Conservation (phyloP, 92 coral and sea anemone species). For the Galaxea fascicularis region DNA sequence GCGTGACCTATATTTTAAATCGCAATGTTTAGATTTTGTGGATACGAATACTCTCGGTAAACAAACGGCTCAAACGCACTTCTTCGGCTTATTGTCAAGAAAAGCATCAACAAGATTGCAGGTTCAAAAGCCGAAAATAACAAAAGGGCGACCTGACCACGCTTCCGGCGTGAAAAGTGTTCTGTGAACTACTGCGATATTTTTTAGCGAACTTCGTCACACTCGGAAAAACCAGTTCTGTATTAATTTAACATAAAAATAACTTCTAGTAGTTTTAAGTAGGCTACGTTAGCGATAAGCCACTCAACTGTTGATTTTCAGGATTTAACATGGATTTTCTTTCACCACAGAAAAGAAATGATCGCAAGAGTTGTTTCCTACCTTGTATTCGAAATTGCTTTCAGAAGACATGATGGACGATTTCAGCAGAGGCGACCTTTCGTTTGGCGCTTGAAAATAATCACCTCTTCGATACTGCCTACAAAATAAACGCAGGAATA, state of each 20-base stretch:
- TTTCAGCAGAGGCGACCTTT: slow-evolving; percentile 16
- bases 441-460: slow-evolving; percentile 15
- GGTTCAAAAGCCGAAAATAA: too few species aligned
- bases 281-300: too few species aligned
- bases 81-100: too few species aligned
- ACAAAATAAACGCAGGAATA: neutral
- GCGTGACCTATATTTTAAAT: slow-evolving; percentile 27
- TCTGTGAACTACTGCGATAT: too few species aligned
- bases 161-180: too few species aligned
- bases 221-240: too few species aligned
- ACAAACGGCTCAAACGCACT: neutral
- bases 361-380: neutral
- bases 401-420: slow-evolving; percentile 23
- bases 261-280: too few species aligned
- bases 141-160: too few species aligned
- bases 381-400: slow-evolving; percentile 35
- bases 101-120: too few species aligned
- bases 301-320: neutral
- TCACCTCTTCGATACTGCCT: neutral
- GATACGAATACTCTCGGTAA: slow-evolving; percentile 4
- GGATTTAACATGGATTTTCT: neutral
- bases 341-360: neutral
- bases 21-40: neutral
- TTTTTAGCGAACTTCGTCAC: too few species aligned
- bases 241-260: too few species aligned